phyloP scores from a whole-genome alignment of 2,797 vertebrate species.

The Halcyon leucocephala region DNA sequence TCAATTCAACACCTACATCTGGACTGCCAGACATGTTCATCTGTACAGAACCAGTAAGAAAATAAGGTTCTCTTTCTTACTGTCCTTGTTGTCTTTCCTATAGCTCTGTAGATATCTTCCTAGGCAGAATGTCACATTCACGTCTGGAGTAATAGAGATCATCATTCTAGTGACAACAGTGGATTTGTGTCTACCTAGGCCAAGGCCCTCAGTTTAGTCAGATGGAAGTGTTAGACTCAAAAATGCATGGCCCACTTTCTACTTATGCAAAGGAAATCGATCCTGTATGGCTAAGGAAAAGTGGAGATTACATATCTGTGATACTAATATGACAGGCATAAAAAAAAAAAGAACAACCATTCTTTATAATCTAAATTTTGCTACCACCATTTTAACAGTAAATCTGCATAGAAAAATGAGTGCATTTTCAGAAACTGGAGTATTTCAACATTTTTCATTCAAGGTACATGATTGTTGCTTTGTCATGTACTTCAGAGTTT shows the following conservation, averaged over 20 bases:
- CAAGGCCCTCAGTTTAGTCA: not conserved
- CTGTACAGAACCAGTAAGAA: not conserved
- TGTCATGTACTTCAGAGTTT: not conserved
- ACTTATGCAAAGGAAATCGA: not conserved
- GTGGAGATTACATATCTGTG: not conserved
- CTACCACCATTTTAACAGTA: not conserved
- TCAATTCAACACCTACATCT: not conserved
- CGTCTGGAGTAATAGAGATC: not conserved
- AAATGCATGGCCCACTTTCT: not conserved
- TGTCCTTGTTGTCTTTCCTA: not conserved
- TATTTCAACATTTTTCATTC: not conserved
- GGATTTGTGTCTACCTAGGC: not conserved
- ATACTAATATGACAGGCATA: not conserved
- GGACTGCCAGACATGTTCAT: not conserved
- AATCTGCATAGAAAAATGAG: not conserved
- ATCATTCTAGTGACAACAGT: not conserved
- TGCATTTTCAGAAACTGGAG: not conserved
- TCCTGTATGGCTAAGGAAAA: not conserved
- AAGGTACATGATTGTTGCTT: not conserved
- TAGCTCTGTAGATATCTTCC: not conserved
- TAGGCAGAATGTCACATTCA: not conserved
- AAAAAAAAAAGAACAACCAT: not conserved
- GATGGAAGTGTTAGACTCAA: not conserved
- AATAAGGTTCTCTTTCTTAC: not conserved
- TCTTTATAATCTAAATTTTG: not conserved